These are phyloP conservation scores for Drosophila miranda DNA, from an alignment of 1,140 invertebrate species.

Conservation along the genomic window DNA sequence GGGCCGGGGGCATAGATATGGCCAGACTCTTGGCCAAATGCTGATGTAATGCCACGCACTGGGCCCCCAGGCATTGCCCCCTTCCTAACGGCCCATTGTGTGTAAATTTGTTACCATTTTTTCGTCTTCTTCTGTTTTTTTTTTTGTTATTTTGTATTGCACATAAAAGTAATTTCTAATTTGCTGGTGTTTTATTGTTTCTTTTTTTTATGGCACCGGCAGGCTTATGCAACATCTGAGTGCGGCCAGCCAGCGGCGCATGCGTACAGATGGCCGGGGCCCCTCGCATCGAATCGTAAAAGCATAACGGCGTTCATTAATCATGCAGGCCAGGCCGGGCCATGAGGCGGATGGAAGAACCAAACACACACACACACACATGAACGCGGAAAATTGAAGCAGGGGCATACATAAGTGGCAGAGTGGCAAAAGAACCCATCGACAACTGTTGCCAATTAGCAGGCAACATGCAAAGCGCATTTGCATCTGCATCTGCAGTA, in stretches of 20 bases:
- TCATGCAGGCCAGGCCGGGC: conserved; percentile 65
- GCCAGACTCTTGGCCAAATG: conserved; percentile 16
- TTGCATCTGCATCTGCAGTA: conserved; percentile 55
- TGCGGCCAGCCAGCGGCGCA: conserved; percentile 53
- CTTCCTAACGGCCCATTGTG: conserved; percentile 64
- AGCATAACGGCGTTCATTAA: conserved; percentile 78
- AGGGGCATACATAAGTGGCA: too few relatives aligned
- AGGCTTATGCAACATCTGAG: conserved; percentile 59
- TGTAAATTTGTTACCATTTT: conserved; percentile 80
- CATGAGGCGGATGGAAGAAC: conserved; percentile 35
- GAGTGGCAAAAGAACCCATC: conserved; percentile 53
- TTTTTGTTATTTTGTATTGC: conserved; percentile 43
- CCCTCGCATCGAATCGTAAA: conserved; percentile 44
- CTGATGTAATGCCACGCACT: conserved; percentile 72
- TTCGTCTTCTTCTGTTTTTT: conserved; percentile 17
- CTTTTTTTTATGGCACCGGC: conserved; percentile 57
- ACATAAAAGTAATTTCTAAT: conserved; percentile 80
- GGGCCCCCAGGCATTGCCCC: conserved; percentile 46
- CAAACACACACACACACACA: conserved; percentile 30
- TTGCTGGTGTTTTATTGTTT: conserved; percentile 79
- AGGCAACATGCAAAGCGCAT: conserved; percentile 77
- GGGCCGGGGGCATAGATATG: neutral
- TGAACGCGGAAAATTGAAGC: neutral
- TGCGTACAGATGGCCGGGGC: conserved; percentile 57
- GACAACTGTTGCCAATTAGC: conserved; percentile 79